Evolutionary conservation across 2,888 invertebrate genomes (phyloP), one percentile per base, ranked within the genome.

Genomic region (Hecatera dysodea): DNA sequence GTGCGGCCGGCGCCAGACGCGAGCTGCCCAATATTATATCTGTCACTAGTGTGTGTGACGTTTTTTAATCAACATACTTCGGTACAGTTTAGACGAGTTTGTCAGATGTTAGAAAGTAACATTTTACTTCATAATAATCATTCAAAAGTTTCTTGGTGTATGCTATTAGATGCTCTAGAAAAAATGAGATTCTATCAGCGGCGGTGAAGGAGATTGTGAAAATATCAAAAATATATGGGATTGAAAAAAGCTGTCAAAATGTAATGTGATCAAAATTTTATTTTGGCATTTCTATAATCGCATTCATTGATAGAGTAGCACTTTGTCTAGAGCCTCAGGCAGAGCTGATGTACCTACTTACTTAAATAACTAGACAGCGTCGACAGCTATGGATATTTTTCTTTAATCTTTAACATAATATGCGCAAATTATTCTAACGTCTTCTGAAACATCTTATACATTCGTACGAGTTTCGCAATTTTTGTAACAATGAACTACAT

Each of bases 1-100:
- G 22, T 65, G 82, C 39, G 82, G 78, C 63, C 24, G 39, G 8
- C 72, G 46, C 72, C 80, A 82, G 64, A 78, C 82, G 82, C 50
- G 22, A 56, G 22, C 42, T 61, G 39, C 61, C 73, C 46, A 65
- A 72, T 82, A 60, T 64, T 57, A 66, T 56, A 60, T 78, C 42
- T 67, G 33, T 53, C 64, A 50, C 42, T 53, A 11, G n/a, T 29
- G 12, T 46, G 0, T 48, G 22, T 48, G 8, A 55, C 39, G 9
- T 55, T 39, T 75, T 75, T 46, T 36, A 44, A 44, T 64, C 39
- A n/a, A n/a, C n/a, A n/a, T n/a, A n/a, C n/a, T n/a, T n/a, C n/a
- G n/a, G n/a, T n/a, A n/a, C n/a, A n/a, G n/a, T n/a, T n/a, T n/a
- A n/a, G n/a, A n/a, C n/a, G n/a, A n/a, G n/a, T n/a, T n/a, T n/a